These are phyloP conservation scores for Micrastur ruficollis DNA, from an alignment of 2,797 vertebrate genomes.

Conservation along the genomic window DNA sequence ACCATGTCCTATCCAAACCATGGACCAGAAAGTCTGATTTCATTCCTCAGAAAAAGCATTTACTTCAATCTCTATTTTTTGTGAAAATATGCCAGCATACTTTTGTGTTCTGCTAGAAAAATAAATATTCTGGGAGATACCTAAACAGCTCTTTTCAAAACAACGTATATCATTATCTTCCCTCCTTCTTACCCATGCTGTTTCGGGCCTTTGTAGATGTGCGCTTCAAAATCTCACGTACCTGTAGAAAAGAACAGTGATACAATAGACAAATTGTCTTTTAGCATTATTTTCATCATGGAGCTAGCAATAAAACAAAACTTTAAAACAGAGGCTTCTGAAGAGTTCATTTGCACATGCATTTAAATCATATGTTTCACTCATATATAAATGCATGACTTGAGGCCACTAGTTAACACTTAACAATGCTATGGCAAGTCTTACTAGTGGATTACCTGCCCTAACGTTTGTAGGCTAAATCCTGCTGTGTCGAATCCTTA, in stretches of 20 bases:
- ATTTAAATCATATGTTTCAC: not conserved
- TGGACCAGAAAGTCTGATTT: not conserved
- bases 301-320: not conserved
- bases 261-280: not conserved
- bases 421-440: not conserved
- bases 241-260: slow-evolving; percentile 73
- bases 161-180: not conserved
- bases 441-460: not conserved
- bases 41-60: not conserved
- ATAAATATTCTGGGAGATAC: not conserved
- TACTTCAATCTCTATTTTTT: not conserved
- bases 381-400: not conserved
- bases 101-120: not conserved
- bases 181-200: slow-evolving; percentile 84
- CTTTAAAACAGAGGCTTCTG: not conserved
- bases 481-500: not conserved
- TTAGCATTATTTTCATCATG: not conserved
- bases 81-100: not conserved
- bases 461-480: not conserved
- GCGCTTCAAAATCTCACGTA: slow-evolving; percentile 94
- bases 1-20: not conserved
- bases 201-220: slow-evolving; percentile 85
- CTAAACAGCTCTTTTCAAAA: not conserved
- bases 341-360: not conserved
- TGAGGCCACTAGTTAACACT: not conserved